Percentiles rank a stretch among this genome's conserved stretches.
Evolutionary conservation across 2,797 vertebrate genomes (phyloP).

Genomic region (Sebastes minor): DNA sequence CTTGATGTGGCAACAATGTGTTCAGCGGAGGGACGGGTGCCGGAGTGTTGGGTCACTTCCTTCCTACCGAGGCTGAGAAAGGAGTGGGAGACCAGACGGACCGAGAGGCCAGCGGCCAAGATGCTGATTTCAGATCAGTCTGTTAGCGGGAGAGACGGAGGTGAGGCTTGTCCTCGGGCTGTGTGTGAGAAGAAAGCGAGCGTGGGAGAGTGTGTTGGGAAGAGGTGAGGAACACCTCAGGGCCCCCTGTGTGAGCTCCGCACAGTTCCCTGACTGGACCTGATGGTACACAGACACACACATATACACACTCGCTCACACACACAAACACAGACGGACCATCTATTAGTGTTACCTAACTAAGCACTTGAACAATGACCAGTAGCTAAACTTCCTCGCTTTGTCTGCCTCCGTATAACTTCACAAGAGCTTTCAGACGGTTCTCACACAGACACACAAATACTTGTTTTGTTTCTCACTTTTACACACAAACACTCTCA

Average conservation of each 20-base stretch:
- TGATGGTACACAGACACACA: constrained; percentile 8
- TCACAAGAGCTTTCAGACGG: constrained; percentile 80
- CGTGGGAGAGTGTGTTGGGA: constrained; percentile 70
- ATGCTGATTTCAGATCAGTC: constrained; percentile 59
- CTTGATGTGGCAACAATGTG: constrained; percentile 82
- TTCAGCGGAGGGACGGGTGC: constrained; percentile 73
- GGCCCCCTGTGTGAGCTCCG: constrained; percentile 45
- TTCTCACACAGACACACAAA: constrained; percentile 79
- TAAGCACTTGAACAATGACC: constrained; percentile 82
- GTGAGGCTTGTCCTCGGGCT: constrained; percentile 19
- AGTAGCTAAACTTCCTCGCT: constrained; percentile 85
- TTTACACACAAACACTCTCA: constrained; percentile 67
- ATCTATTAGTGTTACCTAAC: constrained; percentile 81
- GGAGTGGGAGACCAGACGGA: constrained; percentile 73
- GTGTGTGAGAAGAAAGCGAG: constrained; percentile 26
- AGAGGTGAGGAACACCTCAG: constrained; percentile 66
- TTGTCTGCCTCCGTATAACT: constrained; percentile 81
- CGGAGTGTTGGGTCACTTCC: constrained; percentile 80
- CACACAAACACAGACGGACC: constrained; percentile 57
- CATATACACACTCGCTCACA: constrained; percentile 40
- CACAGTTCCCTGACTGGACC: constrained; percentile 68
- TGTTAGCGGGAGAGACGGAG: constrained; percentile 9
- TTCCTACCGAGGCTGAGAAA: constrained; percentile 83
- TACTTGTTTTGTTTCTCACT: constrained; percentile 76
- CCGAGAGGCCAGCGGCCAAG: constrained; percentile 47